Evolutionary conservation across 2,113 vertebrate genomes (phyloP).

Genomic region (Aptenodytes forsteri): DNA sequence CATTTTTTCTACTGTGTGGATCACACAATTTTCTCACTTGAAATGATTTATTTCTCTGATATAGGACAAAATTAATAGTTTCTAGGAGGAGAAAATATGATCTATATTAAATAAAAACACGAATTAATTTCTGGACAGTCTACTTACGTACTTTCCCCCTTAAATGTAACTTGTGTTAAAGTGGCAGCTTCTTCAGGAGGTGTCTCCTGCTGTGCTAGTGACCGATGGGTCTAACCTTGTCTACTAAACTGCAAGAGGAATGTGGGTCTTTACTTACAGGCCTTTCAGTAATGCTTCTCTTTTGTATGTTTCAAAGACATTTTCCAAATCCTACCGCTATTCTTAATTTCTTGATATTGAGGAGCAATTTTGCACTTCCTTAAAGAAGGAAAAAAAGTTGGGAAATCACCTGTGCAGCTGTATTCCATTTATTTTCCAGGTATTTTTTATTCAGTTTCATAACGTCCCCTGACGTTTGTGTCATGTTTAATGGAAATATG

Average conservation of each 20-base stretch:
- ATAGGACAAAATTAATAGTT: not conserved
- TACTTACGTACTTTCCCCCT: not conserved
- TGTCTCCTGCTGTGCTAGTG: not conserved
- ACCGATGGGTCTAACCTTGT: not conserved
- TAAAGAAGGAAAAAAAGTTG: not conserved
- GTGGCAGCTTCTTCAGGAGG: not conserved
- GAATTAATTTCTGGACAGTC: not conserved
- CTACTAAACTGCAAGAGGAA: not conserved
- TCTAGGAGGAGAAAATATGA: not conserved
- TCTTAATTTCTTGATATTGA: not conserved
- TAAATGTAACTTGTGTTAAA: not conserved
- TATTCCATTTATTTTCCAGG: not conserved
- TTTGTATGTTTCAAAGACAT: not conserved
- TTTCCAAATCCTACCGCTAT: not conserved
- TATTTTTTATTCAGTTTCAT: not conserved
- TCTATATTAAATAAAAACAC: not conserved
- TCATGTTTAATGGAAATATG: constrained; percentile 6
- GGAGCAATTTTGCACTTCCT: not conserved
- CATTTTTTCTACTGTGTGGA: not conserved
- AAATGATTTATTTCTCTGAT: not conserved
- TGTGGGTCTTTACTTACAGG: not conserved
- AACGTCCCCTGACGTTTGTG: not conserved
- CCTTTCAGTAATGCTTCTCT: not conserved
- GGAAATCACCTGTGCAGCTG: not conserved
- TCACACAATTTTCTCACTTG: not conserved